phyloP scores from a whole-genome alignment of 2,888 invertebrate genomes.

The Pterostichus niger region DNA sequence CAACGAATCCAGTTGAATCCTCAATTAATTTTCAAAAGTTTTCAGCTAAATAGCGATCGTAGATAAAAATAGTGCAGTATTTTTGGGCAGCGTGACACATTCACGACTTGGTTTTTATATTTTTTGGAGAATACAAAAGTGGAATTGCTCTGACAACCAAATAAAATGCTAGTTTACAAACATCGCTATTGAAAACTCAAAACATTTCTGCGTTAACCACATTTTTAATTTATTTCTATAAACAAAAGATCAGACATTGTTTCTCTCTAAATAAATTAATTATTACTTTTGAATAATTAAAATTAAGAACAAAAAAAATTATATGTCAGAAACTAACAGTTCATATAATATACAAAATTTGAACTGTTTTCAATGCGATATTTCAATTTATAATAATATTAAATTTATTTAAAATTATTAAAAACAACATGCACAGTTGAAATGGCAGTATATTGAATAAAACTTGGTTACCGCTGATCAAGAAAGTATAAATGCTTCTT shows the following conservation, averaged over 20 bases:
- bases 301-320: no score
- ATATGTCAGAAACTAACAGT: no score
- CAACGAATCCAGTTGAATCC: slow-evolving; percentile 26
- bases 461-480: no score
- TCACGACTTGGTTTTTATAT: slow-evolving; percentile 66
- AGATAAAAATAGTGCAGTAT: slow-evolving; percentile 67
- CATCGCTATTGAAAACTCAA: slow-evolving; percentile 22
- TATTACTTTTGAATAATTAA: no score
- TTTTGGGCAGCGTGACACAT: slow-evolving; percentile 66
- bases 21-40: slow-evolving; percentile 65
- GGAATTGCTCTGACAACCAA: slow-evolving; percentile 36
- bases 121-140: slow-evolving; percentile 61
- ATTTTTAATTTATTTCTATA: slow-evolving; percentile 10
- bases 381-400: no score
- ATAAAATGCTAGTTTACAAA: slow-evolving; percentile 45
- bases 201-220: slow-evolving; percentile 19
- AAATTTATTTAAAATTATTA: no score
- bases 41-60: slow-evolving; percentile 65
- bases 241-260: background rate
- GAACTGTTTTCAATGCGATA: no score
- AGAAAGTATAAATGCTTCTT: no score
- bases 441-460: no score
- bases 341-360: no score
- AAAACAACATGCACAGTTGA: no score
- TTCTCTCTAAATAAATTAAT: no score